Conservation (phyloP, 1,140 invertebrate genomes). For the Drosophila novamexicana region DNA sequence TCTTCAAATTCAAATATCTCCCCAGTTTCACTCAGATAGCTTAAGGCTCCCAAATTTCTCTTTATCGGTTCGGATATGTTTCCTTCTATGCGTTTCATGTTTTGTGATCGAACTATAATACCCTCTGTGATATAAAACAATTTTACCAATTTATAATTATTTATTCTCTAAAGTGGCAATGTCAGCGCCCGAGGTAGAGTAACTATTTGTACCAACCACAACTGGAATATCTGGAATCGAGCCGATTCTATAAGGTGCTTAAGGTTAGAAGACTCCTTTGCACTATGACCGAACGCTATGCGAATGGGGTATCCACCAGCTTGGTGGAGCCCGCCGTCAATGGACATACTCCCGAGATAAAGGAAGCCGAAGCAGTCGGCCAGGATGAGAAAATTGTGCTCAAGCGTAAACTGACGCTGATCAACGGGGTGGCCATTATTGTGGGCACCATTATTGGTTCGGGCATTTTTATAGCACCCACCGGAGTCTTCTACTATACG, state of each 20-base stretch:
- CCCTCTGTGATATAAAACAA: too few species aligned
- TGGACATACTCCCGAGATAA: conserved; percentile 14
- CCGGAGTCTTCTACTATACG: conserved; percentile 88
- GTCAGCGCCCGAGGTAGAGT: conserved; percentile 21
- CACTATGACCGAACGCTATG: conserved; percentile 76
- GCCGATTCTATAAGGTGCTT: background rate
- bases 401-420: conserved; percentile 92
- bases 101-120: too few species aligned
- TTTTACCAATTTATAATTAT: background rate
- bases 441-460: conserved; percentile 93
- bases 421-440: conserved; percentile 94
- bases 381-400: conserved; percentile 86
- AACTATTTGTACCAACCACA: conserved; percentile 6
- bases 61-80: too few species aligned
- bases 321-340: conserved; percentile 53
- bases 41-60: too few species aligned
- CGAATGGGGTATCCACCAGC: conserved; percentile 73
- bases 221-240: background rate
- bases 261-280: background rate
- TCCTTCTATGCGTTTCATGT: too few species aligned
- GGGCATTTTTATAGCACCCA: conserved; percentile 93
- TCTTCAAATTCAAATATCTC: too few species aligned
- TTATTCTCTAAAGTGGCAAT: conserved; percentile 58
- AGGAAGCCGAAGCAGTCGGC: background rate
- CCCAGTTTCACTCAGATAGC: too few species aligned